Evolutionary conservation across 2,797 vertebrate species (phyloP).

Genomic region (Poecile montanus): DNA sequence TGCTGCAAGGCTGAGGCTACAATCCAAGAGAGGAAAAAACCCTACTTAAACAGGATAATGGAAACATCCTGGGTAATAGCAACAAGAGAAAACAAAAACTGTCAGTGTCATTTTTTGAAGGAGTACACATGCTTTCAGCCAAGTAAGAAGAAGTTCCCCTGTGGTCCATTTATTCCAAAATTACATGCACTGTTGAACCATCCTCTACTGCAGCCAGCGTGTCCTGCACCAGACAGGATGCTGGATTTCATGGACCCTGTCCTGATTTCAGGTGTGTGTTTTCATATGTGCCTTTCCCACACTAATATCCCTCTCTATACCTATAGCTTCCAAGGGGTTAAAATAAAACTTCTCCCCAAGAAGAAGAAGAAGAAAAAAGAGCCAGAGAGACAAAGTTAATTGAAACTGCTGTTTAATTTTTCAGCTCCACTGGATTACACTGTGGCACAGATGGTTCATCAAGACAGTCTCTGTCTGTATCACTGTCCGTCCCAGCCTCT

Average conservation of each 20-base stretch:
- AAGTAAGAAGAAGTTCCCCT: background rate
- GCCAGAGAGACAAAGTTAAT: slow-evolving; percentile 81
- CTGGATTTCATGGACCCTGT: background rate
- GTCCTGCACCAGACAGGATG: background rate
- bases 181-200: background rate
- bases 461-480: slow-evolving; percentile 79
- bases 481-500: slow-evolving; percentile 79
- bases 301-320: background rate
- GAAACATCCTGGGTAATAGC: background rate
- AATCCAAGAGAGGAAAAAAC: background rate
- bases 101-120: background rate
- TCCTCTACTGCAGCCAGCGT: background rate
- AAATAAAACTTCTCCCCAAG: slow-evolving; percentile 72
- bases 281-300: background rate
- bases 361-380: slow-evolving; percentile 37
- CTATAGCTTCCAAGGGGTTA: slow-evolving; percentile 76
- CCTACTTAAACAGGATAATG: slow-evolving; percentile 1
- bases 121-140: background rate
- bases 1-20: background rate
- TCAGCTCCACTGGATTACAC: slow-evolving; percentile 86
- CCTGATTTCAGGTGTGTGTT: background rate
- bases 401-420: slow-evolving; percentile 86
- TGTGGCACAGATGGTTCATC: slow-evolving; percentile 89
- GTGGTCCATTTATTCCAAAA: background rate
- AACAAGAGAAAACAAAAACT: background rate